phyloP scores from a whole-genome alignment of 92 coral and sea anemone genomes.

The Umimayanthus kanabou region DNA sequence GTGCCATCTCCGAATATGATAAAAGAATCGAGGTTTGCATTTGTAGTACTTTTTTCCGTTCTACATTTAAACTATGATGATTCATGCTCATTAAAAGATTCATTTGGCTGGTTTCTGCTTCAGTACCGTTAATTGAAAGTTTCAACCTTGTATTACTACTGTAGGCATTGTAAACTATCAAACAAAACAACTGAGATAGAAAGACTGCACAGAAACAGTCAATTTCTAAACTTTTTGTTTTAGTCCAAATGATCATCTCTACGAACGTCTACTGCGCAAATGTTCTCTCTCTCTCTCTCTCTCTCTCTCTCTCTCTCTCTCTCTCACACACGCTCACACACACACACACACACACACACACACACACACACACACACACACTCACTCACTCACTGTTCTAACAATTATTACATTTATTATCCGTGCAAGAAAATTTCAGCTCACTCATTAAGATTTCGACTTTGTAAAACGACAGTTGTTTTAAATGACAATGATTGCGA shows the following conservation, averaged over 20 bases:
- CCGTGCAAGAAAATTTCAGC: too few species aligned
- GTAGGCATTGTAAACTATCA: too few species aligned
- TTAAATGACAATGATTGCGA: too few species aligned
- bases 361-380: rapidly evolving
- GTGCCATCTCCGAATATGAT: background rate
- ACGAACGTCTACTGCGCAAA: background rate
- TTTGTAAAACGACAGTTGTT: too few species aligned
- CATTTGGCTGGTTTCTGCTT: background rate
- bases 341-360: too few species aligned
- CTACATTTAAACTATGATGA: background rate
- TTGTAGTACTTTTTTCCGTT: too few species aligned
- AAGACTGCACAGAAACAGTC: background rate
- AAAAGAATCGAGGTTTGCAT: too few species aligned
- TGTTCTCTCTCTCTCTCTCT: background rate
- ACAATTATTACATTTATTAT: too few species aligned
- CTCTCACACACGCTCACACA: too few species aligned
- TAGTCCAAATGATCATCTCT: background rate
- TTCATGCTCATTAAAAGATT: too few species aligned
- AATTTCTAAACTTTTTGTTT: background rate
- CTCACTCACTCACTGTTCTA: too few species aligned
- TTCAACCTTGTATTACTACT: background rate
- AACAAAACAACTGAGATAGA: background rate
- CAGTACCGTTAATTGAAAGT: background rate
- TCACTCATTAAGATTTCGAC: too few species aligned
- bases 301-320: background rate